phyloP scores from a whole-genome alignment of 2,888 invertebrate species.

The Erebia epiphron region DNA sequence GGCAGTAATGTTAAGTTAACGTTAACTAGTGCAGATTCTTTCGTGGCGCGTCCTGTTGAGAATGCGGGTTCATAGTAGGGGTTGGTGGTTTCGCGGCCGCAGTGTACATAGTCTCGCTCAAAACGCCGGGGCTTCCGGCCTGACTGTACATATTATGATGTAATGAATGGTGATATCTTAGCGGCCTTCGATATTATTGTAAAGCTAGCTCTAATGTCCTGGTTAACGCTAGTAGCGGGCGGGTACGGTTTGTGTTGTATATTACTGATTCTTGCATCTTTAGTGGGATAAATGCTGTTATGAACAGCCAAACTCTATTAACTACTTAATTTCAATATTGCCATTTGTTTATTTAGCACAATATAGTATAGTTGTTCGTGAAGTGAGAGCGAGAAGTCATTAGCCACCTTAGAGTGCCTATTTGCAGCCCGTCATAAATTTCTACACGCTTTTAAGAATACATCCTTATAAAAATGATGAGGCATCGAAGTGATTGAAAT shows the following conservation, averaged over 20 bases:
- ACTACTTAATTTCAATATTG: neutral
- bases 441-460: no score
- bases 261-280: constrained; percentile 23
- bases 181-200: constrained; percentile 83
- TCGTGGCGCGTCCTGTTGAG: neutral
- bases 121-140: constrained; percentile 48
- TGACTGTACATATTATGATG: constrained; percentile 71
- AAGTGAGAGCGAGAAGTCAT: neutral
- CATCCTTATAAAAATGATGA: no score
- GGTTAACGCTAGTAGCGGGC: constrained; percentile 32
- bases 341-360: neutral
- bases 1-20: no score
- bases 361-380: neutral
- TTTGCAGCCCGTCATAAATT: no score
- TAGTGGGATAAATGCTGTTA: constrained; percentile 28
- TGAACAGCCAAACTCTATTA: neutral
- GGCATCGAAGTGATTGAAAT: no score
- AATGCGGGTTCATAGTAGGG: constrained; percentile 8
- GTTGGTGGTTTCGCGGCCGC: constrained; percentile 43
- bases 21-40: neutral
- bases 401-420: no score
- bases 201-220: constrained; percentile 76
- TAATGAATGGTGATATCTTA: constrained; percentile 82
- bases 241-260: constrained; percentile 28
- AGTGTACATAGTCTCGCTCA: constrained; percentile 63